Conservation (phyloP, 2,888 invertebrate species). For the Pyrocoelia pectoralis region DNA sequence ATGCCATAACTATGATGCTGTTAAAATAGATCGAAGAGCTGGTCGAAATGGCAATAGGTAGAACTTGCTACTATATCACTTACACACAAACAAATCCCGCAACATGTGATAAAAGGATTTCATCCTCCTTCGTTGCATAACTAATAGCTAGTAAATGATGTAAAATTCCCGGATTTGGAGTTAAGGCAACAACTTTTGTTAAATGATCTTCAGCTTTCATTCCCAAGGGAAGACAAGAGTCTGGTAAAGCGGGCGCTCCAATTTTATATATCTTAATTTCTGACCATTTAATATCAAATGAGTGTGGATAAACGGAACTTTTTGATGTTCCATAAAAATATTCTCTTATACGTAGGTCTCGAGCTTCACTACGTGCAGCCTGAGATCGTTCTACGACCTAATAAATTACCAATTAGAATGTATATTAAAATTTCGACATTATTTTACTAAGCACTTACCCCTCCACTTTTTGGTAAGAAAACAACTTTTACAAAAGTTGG, state of each 20-base stretch:
- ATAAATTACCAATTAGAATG: conserved; percentile 24
- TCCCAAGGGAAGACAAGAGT: conserved; percentile 95
- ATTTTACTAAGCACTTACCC: conserved; percentile 68
- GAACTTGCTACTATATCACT: conserved; percentile 57
- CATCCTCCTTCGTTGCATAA: conserved; percentile 82
- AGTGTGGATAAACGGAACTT: conserved; percentile 83
- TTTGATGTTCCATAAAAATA: conserved; percentile 94
- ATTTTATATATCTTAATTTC: conserved; percentile 94
- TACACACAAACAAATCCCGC: conserved; percentile 93
- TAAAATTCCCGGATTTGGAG: conserved; percentile 77
- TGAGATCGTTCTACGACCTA: conserved; percentile 88
- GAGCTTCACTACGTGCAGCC: conserved; percentile 72
- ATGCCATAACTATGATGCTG: no score
- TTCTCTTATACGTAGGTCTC: conserved; percentile 86
- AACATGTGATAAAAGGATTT: conserved; percentile 86
- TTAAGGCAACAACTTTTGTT: conserved; percentile 85
- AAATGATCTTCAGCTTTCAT: conserved; percentile 93
- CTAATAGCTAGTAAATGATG: conserved; percentile 92
- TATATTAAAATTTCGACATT: conserved; percentile 3
- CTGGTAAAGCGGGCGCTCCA: conserved; percentile 91
- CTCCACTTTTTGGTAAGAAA: conserved; percentile 94
- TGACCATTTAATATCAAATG: conserved; percentile 90
- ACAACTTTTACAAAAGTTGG: conserved; percentile 93
- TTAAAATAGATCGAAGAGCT: no score
- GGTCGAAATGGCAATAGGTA: no score